phyloP scores from a whole-genome alignment of 2,113 vertebrate genomes.

The Delphinapterus leucas region DNA sequence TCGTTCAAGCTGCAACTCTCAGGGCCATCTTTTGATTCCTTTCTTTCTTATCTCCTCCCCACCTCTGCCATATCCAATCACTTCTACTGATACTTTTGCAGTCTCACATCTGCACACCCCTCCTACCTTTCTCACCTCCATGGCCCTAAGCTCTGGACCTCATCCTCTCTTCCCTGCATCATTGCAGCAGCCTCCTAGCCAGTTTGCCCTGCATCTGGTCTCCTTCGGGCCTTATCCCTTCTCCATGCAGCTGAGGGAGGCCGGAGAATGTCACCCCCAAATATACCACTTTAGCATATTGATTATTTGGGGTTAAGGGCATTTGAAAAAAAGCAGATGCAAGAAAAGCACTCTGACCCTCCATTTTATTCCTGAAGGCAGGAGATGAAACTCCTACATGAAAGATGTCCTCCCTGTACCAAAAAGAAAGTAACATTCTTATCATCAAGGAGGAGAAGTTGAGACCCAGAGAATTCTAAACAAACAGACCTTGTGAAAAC shows the following conservation, averaged over 20 bases:
- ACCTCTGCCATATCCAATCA: too few relatives aligned
- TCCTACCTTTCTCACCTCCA: background rate
- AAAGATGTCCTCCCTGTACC: background rate
- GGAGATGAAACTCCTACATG: background rate
- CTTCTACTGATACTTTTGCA: background rate
- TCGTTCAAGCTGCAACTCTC: background rate
- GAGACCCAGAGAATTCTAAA: background rate
- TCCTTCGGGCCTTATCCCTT: background rate
- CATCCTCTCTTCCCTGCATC: background rate
- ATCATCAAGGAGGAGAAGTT: too few relatives aligned
- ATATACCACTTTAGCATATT: background rate
- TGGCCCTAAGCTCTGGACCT: background rate
- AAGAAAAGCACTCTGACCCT: background rate
- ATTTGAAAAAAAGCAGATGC: too few relatives aligned
- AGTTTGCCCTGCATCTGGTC: background rate
- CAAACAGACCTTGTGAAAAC: too few relatives aligned
- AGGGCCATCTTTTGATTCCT: background rate
- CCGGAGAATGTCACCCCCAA: background rate
- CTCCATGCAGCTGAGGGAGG: background rate
- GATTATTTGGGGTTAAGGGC: background rate
- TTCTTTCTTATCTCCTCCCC: background rate
- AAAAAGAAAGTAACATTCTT: background rate
- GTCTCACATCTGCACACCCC: rapidly evolving
- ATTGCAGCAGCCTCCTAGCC: background rate
- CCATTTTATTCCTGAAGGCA: background rate